Percentiles rank a stretch among this genome's conserved stretches.
Conservation (phyloP, 2,888 invertebrate genomes). For the Hypena proboscidalis region DNA sequence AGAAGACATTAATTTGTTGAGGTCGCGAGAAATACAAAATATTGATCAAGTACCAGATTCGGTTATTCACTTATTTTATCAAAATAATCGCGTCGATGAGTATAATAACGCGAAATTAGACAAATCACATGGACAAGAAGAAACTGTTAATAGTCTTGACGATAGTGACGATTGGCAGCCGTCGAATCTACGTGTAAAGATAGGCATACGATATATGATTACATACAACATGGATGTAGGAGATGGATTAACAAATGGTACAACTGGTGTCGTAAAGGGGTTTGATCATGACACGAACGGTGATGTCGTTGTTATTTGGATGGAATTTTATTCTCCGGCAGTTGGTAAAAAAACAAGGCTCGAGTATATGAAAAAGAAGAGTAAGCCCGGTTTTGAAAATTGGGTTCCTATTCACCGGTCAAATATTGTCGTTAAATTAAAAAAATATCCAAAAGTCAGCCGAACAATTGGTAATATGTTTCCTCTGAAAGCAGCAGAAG, state of each 20-base stretch:
- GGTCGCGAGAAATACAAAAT: conserved; percentile 14
- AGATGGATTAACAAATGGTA: not conserved
- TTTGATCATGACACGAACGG: not conserved
- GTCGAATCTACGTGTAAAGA: conserved; percentile 2
- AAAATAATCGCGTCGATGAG: conserved; percentile 10
- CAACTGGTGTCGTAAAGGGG: not conserved
- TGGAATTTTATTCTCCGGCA: not conserved
- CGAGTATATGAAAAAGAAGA: not conserved
- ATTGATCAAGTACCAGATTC: conserved; percentile 11
- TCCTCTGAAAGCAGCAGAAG: not conserved
- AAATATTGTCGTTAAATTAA: not conserved
- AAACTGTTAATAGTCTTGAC: not conserved
- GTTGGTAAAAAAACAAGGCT: not conserved
- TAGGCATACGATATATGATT: conserved; percentile 18
- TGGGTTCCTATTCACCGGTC: not conserved
- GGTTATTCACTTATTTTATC: conserved; percentile 14
- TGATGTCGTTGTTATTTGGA: not conserved
- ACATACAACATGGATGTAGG: conserved; percentile 15
- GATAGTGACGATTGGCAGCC: not conserved
- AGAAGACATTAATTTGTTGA: conserved; percentile 17
- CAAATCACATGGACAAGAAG: conserved; percentile 2
- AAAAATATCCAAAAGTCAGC: not conserved
- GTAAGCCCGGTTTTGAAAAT: not conserved
- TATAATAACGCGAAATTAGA: conserved; percentile 12
- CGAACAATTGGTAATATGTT: not conserved